phyloP scores from a whole-genome alignment of 1,140 invertebrate genomes.

The Bombus polaris region DNA sequence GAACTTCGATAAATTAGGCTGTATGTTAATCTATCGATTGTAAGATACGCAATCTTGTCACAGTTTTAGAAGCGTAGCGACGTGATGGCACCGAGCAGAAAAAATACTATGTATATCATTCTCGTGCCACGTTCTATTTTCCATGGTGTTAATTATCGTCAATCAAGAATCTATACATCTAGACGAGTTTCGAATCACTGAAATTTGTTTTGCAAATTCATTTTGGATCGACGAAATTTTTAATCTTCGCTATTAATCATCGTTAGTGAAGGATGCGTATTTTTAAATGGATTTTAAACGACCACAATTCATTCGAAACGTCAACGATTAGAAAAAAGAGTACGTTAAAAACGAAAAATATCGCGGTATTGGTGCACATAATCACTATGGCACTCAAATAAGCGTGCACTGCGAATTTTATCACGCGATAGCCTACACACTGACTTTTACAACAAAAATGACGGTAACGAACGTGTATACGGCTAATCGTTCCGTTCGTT shows the following conservation, averaged over 20 bases:
- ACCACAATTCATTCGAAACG: not conserved
- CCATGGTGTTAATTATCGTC: not conserved
- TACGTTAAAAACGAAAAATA: not conserved
- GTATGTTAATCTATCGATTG: conserved; percentile 24
- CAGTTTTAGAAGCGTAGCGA: not conserved
- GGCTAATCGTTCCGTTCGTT: conserved; percentile 56
- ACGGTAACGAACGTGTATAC: conserved; percentile 17
- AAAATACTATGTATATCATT: not conserved
- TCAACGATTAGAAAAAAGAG: not conserved
- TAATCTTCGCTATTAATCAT: too few species aligned
- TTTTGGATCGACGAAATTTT: too few species aligned
- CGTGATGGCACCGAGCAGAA: not conserved
- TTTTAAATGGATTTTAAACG: too few species aligned
- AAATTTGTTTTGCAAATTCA: too few species aligned
- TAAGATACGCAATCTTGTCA: conserved; percentile 22
- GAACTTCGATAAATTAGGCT: conserved; percentile 18
- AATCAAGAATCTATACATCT: not conserved
- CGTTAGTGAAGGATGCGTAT: too few species aligned
- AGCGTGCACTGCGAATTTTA: conserved; percentile 43
- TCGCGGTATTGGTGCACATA: not conserved
- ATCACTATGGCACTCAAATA: conserved; percentile 30
- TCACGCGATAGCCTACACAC: conserved; percentile 27
- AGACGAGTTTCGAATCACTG: not conserved
- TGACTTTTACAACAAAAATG: conserved; percentile 46
- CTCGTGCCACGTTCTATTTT: not conserved